phyloP scores from a whole-genome alignment of 2,797 vertebrate genomes.

The Gallinago solitaria region DNA sequence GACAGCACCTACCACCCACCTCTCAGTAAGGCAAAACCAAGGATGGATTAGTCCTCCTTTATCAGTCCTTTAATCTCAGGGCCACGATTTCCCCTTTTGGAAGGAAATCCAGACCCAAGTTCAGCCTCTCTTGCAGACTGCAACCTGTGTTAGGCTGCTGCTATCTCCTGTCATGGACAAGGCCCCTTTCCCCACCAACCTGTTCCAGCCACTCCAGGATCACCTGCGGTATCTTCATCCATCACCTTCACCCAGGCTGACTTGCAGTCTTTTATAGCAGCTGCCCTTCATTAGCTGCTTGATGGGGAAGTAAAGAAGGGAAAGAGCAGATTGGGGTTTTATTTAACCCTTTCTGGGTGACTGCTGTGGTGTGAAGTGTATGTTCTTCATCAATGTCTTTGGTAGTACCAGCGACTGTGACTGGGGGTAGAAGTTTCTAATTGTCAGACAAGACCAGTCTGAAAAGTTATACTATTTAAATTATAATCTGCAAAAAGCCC shows the following conservation, averaged over 20 bases:
- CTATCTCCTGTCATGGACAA: background rate
- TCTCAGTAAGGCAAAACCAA: background rate
- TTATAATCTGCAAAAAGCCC: background rate
- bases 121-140: background rate
- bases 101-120: background rate
- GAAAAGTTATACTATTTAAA: background rate
- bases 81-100: background rate
- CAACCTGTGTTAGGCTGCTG: background rate
- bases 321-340: background rate
- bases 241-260: background rate
- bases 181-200: background rate
- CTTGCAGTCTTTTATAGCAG: background rate
- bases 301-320: background rate
- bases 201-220: background rate
- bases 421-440: background rate
- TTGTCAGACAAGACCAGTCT: background rate
- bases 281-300: background rate
- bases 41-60: background rate
- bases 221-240: background rate
- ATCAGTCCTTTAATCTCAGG: background rate
- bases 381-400: background rate
- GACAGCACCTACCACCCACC: background rate
- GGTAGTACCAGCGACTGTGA: background rate
- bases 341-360: background rate
- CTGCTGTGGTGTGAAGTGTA: accelerated